Percentiles rank a stretch among this genome's conserved stretches.
These are phyloP conservation scores for Machaerirhynchus nigripectus DNA, from an alignment of 2,113 vertebrate genomes.

Conservation along the genomic window DNA sequence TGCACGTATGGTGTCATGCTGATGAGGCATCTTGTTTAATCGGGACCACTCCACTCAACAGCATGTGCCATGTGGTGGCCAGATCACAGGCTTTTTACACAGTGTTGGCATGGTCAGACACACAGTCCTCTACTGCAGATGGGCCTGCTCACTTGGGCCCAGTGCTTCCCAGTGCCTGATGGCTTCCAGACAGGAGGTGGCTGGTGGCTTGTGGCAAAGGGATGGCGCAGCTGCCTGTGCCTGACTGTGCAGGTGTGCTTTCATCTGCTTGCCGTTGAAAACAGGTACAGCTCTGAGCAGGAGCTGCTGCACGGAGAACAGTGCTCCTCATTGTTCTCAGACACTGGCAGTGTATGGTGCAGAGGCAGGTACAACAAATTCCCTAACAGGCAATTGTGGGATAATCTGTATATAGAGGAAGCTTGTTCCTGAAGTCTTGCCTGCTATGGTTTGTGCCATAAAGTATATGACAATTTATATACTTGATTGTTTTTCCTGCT, in stretches of 20 bases:
- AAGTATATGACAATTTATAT: not conserved
- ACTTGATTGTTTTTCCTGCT: not conserved
- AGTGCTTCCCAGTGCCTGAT: not conserved
- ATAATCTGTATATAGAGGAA: not conserved
- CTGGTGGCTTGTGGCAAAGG: not conserved
- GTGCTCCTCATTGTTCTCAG: not conserved
- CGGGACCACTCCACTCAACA: accelerated
- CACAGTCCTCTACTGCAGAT: not conserved
- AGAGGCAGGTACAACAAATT: not conserved
- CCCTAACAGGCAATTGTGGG: not conserved
- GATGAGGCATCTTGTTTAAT: not conserved
- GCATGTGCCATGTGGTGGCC: accelerated
- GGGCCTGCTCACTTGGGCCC: not conserved
- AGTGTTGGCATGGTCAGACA: not conserved
- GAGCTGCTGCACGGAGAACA: accelerated
- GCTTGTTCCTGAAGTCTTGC: not conserved
- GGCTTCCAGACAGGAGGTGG: not conserved
- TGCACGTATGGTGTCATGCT: accelerated
- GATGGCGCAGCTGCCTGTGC: not conserved
- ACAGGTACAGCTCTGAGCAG: not conserved
- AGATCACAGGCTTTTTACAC: not conserved
- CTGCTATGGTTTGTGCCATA: not conserved
- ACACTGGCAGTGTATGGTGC: not conserved
- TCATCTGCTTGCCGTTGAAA: accelerated
- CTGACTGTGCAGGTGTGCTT: accelerated